Evolutionary conservation across 1,140 invertebrate genomes (phyloP), one percentile per base, ranked within the genome.

Genomic region (Euwallacea similis): DNA sequence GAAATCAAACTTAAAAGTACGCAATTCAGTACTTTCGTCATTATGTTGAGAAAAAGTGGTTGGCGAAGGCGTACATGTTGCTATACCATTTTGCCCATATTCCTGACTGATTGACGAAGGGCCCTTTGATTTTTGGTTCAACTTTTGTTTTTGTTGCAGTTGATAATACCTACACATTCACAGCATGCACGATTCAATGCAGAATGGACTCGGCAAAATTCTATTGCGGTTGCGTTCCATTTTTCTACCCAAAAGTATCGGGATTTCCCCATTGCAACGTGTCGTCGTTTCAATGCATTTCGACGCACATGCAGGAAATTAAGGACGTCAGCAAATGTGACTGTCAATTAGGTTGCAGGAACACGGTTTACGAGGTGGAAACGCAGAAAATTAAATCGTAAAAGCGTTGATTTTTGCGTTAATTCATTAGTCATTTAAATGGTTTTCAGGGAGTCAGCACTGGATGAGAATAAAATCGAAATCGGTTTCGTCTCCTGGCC

Each of bases 401-500:
- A 43, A 11, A 33, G 21, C 21, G 21, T 33, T 33, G 21, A 33
- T 33, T 33, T 33, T 33, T 33, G 21, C 21, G 21, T 33, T 33
- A 33, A 33, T 33, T 33, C 21, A 33, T 33, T 33, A 33, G 21
- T 33, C 21, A 33, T 33, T 33, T 33, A 50, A 50, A 50, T 50
- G 46, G 13, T 50, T 67, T 67, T 60, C 59, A 61, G 59, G 59
- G 21, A 61, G 10, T 41, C 42, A 21, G 46, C 46, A 7, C 46
- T 50, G 13, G 21, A 33, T 50, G 46, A 9, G 11, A 56, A 56
- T 62, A 43, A 69, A 73, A 77, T 87, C 69, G 85, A 86, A 76
- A 81, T 81, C 7, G 86, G 88, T 79, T 89, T 88, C 74, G 85
- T 88, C 0, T 88, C 87, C 1, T 91, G 90, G 90, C 90, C 90